Conservation (phyloP, 2,888 invertebrate species). For the Hoplodrina blanda region DNA sequence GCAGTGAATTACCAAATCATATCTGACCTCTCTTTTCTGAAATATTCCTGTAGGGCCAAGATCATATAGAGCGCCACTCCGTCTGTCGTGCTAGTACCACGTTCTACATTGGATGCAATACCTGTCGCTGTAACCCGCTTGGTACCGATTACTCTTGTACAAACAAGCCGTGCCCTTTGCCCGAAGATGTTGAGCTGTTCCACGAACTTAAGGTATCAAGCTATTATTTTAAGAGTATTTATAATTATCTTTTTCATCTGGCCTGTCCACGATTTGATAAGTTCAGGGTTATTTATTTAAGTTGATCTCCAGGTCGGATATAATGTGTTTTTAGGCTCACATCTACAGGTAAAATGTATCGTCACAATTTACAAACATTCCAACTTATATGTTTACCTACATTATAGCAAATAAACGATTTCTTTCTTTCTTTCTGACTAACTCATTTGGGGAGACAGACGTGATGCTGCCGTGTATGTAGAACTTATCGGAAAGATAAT, state of each 20-base stretch:
- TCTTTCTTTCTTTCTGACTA: no score
- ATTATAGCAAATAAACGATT: no score
- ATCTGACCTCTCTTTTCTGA: background rate
- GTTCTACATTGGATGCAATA: slow-evolving; percentile 86
- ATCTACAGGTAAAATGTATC: no score
- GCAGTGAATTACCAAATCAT: no score
- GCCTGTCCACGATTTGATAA: background rate
- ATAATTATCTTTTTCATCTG: background rate
- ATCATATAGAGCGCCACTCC: slow-evolving; percentile 81
- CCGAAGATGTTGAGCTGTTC: slow-evolving; percentile 84
- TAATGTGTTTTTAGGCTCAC: no score
- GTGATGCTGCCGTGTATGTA: no score
- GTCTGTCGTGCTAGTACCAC: slow-evolving; percentile 82
- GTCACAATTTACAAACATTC: no score
- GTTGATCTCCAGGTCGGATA: no score
- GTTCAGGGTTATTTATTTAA: no score
- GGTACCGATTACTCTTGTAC: slow-evolving; percentile 86
- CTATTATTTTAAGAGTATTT: background rate
- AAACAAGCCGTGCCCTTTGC: slow-evolving; percentile 85
- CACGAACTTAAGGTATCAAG: slow-evolving; percentile 77
- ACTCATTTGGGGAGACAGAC: no score
- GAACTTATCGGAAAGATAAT: no score
- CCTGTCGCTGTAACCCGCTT: slow-evolving; percentile 82
- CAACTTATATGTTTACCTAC: no score
- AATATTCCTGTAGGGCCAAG: slow-evolving; percentile 73